phyloP scores from a whole-genome alignment of 2,797 vertebrate genomes.

The Crypturellus tataupa region DNA sequence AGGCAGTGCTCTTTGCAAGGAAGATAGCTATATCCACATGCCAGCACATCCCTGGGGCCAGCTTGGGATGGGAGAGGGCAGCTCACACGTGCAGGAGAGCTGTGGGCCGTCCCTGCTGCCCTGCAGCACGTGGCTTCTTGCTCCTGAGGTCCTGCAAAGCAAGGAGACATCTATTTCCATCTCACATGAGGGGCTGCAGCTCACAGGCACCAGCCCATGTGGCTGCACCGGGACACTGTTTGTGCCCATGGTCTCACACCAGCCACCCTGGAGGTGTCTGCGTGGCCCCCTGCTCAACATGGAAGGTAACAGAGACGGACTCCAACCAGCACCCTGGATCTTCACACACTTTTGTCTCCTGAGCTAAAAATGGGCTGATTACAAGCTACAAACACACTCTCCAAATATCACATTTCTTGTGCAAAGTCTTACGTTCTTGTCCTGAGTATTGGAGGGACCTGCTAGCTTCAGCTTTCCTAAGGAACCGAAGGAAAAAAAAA shows the following conservation, averaged over 20 bases:
- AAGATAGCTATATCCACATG: fast-evolving
- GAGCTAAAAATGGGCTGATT: no score
- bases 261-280: no score
- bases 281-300: no score
- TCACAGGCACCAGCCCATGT: background rate
- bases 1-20: background rate
- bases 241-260: no score
- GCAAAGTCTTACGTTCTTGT: background rate
- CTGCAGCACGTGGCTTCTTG: background rate
- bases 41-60: background rate
- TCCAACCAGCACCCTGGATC: no score
- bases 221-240: background rate
- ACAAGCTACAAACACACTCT: no score
- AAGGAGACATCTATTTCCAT: background rate
- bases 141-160: background rate
- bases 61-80: no score
- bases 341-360: no score
- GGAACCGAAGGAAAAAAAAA: background rate
- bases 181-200: no score
- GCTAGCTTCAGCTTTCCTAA: background rate
- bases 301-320: no score
- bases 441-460: background rate
- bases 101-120: background rate
- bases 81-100: background rate
- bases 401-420: no score